Evolutionary conservation across 2,888 invertebrate species (phyloP), one percentile per base, ranked within the genome.

Genomic region (Caenorhabditis virilis): DNA sequence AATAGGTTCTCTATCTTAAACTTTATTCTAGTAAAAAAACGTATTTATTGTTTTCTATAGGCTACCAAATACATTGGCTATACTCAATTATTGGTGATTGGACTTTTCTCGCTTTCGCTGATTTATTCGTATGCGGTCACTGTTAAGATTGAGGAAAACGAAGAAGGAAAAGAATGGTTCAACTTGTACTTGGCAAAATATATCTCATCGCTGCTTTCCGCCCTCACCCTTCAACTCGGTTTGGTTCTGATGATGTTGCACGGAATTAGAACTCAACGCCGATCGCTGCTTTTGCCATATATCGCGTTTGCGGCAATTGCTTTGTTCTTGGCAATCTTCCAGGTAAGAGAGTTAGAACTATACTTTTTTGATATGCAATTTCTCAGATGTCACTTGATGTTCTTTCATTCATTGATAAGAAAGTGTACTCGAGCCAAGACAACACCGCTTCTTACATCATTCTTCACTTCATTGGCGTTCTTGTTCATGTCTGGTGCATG

Each of bases 401-500:
- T 25, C 67, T 78, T 41, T 53, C 48, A 35, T 60, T 65, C n/a
- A 57, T 52, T 47, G 61, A 58, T 56, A 63, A 43, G 62, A 75
- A 64, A 58, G 69, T 55, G 11, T 57, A 55, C 22, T 42, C 45
- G 39, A 36, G 38, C 18, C 6, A 20, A 2, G 56, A 56, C 36
- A 65, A 65, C 38, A 50, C 56, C 5, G 64, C 60, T 13, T 48
- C 57, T 16, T 62, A 66, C 1, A 60, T 73, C 38, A 36, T 73
- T 43, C 50, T 71, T 27, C 70, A 73, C 48, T 55, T 82, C 45
- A 60, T 77, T 45, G 81, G 80, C 16, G 74, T 79, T 22, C 57
- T 82, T 53, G 74, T 81, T 58, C 81, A 81, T 59, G 69, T 75
- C 22, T 81, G 81, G 81, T 81, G 81, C 54, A 69, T 82, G 58